A percentile compares a stretch with the other conserved stretches of the same genome.
These are phyloP conservation scores for Patiria pectinifera DNA, from an alignment of 53 echinoderm and acorn worm species.

Conservation along the genomic window DNA sequence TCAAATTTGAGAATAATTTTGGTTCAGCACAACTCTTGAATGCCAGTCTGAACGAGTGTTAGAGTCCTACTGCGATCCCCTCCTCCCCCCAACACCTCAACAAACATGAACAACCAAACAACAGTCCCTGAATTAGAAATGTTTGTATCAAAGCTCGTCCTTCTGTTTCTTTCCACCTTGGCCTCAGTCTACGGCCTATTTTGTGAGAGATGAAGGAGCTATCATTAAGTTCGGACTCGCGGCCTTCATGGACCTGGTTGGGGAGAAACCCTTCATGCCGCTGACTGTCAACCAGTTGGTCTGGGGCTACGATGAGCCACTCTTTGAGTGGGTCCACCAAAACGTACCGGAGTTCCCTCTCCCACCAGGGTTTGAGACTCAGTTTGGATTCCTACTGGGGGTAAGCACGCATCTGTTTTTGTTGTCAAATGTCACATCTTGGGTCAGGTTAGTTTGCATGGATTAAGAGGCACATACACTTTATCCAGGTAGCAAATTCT, in stretches of 20 bases:
- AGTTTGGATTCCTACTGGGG: constrained; percentile 83
- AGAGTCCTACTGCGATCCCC: too few relatives aligned
- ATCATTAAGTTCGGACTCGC: constrained; percentile 4
- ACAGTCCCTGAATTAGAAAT: too few relatives aligned
- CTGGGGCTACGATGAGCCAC: constrained; percentile 95
- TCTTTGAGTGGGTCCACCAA: constrained; percentile 69
- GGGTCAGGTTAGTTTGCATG: too few relatives aligned
- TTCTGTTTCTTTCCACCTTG: neutral
- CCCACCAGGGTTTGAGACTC: constrained; percentile 69
- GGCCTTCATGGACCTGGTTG: constrained; percentile 29
- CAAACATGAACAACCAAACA: too few relatives aligned
- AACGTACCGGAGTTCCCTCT: constrained; percentile 59
- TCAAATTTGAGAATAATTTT: too few relatives aligned
- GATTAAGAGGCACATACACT: too few relatives aligned
- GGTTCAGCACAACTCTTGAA: too few relatives aligned
- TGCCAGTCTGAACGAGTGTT: too few relatives aligned
- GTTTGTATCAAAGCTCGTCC: too few relatives aligned
- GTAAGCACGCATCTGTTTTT: constrained; percentile 56
- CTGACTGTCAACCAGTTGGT: constrained; percentile 73
- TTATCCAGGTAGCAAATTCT: too few relatives aligned
- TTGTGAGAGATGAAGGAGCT: constrained; percentile 17
- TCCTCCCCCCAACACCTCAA: too few relatives aligned
- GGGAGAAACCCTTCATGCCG: constrained; percentile 70
- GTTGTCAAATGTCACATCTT: neutral
- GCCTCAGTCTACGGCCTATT: constrained; percentile 38